Evolutionary conservation across 2,888 invertebrate genomes (phyloP), one percentile per base, ranked within the genome.

Genomic region (Empis livida): DNA sequence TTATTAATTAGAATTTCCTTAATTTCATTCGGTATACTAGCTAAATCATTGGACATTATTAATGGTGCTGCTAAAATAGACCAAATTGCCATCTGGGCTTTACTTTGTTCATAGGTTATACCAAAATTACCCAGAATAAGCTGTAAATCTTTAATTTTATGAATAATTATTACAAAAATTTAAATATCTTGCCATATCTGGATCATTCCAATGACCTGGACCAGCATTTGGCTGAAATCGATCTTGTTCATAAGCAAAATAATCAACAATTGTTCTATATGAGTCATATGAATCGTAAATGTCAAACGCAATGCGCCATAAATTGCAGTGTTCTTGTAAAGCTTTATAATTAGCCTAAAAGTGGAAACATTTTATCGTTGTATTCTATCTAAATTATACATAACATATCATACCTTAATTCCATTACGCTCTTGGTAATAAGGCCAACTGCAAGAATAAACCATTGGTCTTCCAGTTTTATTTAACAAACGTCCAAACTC

Each of bases 381-480:
- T 59, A 59, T 0, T 54, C 45, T 41, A 14, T 41, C 11, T 15
- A 13, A 10, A 13, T 58, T 58, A 11, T 11, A 23, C 30, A 10
- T 3, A 39, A 20, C 38, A 15, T 16, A 49, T 59, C 64, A 77
- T 76, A 55, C 23, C 23, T 67, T 58, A 55, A 73, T 68, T 50
- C 72, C 73, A 38, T 59, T 51, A 13, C 68, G 68, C 60, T 78
- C 76, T 60, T 78, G 76, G 63, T 88, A 90, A 4, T 79, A 82
- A 5, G 88, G 87, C 84, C 85, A 88, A 60, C 82, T 83, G 67
- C 88, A 88, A 0, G 84, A 83, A 61, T 80, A 89, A 2, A 85
- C 74, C 63, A 89, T 86, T 3, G 81, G 81, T 42, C 86, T 71
- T 16, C 82, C 83, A 14, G 87, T 85, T 53, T 70, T 64, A 64